These are phyloP conservation scores for Oophaga pumilio DNA, from an alignment of 2,113 vertebrate species.

Conservation along the genomic window DNA sequence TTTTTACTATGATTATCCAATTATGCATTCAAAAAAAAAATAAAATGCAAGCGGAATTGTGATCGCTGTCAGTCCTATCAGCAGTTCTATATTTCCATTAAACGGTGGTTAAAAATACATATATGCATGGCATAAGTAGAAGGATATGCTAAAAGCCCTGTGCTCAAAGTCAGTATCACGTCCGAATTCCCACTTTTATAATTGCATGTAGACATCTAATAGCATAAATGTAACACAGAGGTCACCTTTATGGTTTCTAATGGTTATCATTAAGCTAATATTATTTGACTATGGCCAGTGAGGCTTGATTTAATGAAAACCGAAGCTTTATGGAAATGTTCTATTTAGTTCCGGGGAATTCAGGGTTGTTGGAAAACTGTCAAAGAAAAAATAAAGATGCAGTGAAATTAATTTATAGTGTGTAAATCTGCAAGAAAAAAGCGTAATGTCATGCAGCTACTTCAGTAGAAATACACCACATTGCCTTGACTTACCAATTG, in stretches of 20 bases:
- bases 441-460: background rate
- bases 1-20: conserved; percentile 57
- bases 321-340: conserved; percentile 42
- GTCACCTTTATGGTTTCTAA: conserved; percentile 52
- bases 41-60: conserved; percentile 44
- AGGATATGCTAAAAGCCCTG: conserved; percentile 55
- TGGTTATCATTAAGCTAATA: conserved; percentile 58
- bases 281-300: conserved; percentile 36
- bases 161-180: conserved; percentile 56
- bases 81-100: conserved; percentile 50
- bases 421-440: background rate
- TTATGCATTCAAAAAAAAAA: conserved; percentile 52
- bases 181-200: conserved; percentile 44
- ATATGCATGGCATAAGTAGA: conserved; percentile 44
- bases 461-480: background rate
- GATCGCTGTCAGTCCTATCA: conserved; percentile 43
- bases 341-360: background rate
- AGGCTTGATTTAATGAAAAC: conserved; percentile 51
- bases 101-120: conserved; percentile 56
- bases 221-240: conserved; percentile 52
- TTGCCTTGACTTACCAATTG: background rate
- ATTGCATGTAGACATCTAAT: conserved; percentile 54
- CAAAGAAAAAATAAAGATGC: background rate
- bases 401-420: background rate
- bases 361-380: background rate